Evolutionary conservation across 2,113 vertebrate species (phyloP), one percentile per base, ranked within the genome.

Genomic region (Seriola quinqueradiata): DNA sequence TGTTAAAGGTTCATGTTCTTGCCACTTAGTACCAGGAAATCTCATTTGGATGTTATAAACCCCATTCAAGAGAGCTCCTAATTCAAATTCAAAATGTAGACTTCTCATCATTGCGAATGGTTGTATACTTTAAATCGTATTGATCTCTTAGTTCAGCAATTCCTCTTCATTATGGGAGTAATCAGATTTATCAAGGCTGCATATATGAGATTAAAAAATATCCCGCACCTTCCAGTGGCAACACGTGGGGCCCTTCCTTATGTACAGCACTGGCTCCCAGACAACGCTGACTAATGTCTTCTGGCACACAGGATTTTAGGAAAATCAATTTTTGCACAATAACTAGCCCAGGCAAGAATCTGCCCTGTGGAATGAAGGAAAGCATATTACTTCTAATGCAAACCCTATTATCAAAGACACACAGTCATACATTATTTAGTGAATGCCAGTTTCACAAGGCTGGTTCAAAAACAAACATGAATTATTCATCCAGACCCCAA

Each of bases 321-420:
- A 81, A 90, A 94, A 95, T 95, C 91, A 84, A 91, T 95, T 92
- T 87, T 77, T 85, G 71, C 90, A 89, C 90, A 92, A 93, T 94
- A 94, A 93, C 91, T 84, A 88, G 88, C 81, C 84, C 69, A 63
- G 80, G 90, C 84, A 90, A 89, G 75, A 91, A 92, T 90, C 83
- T 90, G 82, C 89, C 84, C 84, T 40, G 84, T 87, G 88, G 87
- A 93, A 87, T 84, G 79, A 88, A 83, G 55, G 72, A 87, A 90
- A 81, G 84, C 87, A 77, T 91, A 92, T 95, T 92, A 92, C 88
- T 93, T 90, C 86, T 89, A 95, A 90, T 94, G 92, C 90, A 94
- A 95, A 95, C 90, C 91, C 92, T 93, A 95, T 95, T 95, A 95
- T 94, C 90, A 94, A 92, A 94, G 91, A 95, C 91, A 92, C 88